A percentile compares a stretch with the other conserved stretches of the same genome.
Conservation (phyloP, 2,888 invertebrate genomes). For the Escarpia spicata region DNA sequence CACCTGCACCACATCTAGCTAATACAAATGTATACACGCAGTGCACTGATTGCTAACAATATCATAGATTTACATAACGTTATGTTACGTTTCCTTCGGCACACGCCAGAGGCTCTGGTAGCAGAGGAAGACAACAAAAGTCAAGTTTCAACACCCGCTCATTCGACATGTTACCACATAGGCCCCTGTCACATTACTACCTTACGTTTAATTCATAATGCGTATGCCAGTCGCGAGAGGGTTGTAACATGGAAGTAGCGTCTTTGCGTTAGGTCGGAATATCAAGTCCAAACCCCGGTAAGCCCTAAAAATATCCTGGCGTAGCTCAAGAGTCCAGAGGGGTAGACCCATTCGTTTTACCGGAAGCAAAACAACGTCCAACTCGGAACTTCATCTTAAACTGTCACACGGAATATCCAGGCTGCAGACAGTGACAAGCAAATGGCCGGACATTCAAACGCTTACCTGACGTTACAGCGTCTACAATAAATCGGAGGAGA, state of each 20-base stretch:
- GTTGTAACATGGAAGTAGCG: neutral
- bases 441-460: neutral
- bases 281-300: neutral
- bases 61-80: neutral
- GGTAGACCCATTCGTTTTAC: neutral
- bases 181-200: neutral
- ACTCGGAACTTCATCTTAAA: neutral
- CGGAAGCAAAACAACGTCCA: conserved; percentile 5
- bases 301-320: neutral
- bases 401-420: conserved; percentile 2
- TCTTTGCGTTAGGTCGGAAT: neutral
- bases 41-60: too few relatives aligned
- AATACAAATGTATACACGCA: neutral
- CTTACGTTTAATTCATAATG: neutral
- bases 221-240: neutral
- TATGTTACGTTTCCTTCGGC: neutral
- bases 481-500: neutral
- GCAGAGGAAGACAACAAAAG: neutral
- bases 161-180: neutral
- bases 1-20: too few relatives aligned
- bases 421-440: neutral
- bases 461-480: conserved; percentile 1
- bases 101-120: neutral
- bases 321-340: neutral
- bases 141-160: neutral